phyloP scores from a whole-genome alignment of 2,797 vertebrate genomes.

The Naso thynnoides region DNA sequence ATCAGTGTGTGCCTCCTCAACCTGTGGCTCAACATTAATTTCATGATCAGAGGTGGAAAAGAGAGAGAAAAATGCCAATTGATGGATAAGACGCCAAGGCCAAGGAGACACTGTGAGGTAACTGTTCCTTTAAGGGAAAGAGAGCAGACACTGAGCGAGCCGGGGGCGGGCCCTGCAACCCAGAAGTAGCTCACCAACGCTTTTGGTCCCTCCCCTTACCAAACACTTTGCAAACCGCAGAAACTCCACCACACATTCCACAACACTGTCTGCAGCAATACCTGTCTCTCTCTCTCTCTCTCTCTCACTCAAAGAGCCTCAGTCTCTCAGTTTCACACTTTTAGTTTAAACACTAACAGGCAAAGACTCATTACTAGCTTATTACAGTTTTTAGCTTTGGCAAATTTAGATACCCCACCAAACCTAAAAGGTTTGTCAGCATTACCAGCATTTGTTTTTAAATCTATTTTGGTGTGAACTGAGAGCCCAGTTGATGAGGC shows the following conservation, averaged over 20 bases:
- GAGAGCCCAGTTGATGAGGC: conserved; percentile 8
- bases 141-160: conserved; percentile 45
- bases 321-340: conserved; percentile 24
- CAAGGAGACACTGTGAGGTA: conserved; percentile 28
- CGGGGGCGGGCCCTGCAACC: conserved; percentile 65
- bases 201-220: conserved; percentile 67
- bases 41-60: conserved; percentile 25
- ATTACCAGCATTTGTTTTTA: conserved; percentile 16
- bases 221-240: conserved; percentile 80
- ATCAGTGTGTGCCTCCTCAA: conserved; percentile 22
- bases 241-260: conserved; percentile 81
- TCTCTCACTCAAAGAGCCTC: conserved; percentile 23
- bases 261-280: conserved; percentile 74
- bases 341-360: neutral
- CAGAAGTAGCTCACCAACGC: conserved; percentile 69
- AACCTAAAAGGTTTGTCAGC: conserved; percentile 3
- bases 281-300: conserved; percentile 40
- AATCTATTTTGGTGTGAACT: conserved; percentile 20
- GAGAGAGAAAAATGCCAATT: conserved; percentile 23
- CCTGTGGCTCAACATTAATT: conserved; percentile 46
- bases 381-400: neutral
- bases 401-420: neutral
- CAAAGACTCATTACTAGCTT: conserved; percentile 4
- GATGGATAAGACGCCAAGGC: conserved; percentile 41
- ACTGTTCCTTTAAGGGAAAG: conserved; percentile 77